phyloP scores from a whole-genome alignment of 2,797 vertebrate genomes.

The Carcharodon carcharias region DNA sequence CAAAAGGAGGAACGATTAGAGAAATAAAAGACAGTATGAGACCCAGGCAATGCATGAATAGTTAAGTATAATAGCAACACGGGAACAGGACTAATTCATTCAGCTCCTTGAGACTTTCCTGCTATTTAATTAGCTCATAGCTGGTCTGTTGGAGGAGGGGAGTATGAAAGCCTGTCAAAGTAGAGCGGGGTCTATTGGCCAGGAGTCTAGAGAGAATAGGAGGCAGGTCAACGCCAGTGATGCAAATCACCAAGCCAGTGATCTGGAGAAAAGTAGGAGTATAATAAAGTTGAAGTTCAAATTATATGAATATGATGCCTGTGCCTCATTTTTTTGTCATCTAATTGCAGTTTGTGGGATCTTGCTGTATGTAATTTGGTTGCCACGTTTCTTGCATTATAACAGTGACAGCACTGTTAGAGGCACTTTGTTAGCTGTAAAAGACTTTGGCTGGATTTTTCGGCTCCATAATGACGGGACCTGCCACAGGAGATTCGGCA shows the following conservation, averaged over 20 bases:
- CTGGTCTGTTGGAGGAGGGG: not conserved
- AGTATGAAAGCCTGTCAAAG: not conserved
- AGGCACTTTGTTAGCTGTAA: not conserved
- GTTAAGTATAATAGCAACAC: not conserved
- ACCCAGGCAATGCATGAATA: not conserved
- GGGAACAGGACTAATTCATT: too few relatives aligned
- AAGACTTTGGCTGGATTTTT: too few relatives aligned
- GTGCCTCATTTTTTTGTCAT: not conserved
- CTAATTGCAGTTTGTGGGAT: not conserved
- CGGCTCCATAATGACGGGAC: too few relatives aligned
- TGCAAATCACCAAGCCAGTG: not conserved
- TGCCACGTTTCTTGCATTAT: not conserved
- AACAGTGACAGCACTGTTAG: not conserved
- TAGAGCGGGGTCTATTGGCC: not conserved
- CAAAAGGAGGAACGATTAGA: not conserved
- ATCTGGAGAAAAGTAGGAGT: not conserved
- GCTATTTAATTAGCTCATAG: not conserved
- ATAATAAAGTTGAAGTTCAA: not conserved
- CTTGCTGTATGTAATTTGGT: not conserved
- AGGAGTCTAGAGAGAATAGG: not conserved
- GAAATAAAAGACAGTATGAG: not conserved
- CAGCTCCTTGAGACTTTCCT: not conserved
- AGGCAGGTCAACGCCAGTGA: not conserved
- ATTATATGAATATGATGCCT: too few relatives aligned
- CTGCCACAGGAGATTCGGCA: too few relatives aligned